A percentile compares a stretch with the other conserved stretches of the same genome.
Conservation (phyloP, 2,888 invertebrate species). For the Drosophila limbata region DNA sequence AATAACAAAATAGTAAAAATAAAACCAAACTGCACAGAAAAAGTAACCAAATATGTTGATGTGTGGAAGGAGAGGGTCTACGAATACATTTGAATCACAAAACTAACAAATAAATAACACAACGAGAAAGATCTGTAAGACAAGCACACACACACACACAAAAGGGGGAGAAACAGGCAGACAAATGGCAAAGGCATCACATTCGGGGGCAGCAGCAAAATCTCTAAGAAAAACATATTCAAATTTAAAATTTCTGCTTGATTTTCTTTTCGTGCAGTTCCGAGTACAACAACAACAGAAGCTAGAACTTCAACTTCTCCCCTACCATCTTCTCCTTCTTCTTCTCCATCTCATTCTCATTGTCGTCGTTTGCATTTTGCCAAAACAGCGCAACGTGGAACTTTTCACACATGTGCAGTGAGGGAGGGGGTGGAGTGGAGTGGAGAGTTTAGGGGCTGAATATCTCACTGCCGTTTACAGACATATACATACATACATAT, state of each 20-base stretch:
- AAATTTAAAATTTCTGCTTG: slow-evolving; percentile 77
- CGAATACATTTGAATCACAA: slow-evolving; percentile 79
- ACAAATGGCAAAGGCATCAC: slow-evolving; percentile 68
- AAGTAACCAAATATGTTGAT: slow-evolving; percentile 39
- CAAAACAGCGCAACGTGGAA: slow-evolving; percentile 77
- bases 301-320: slow-evolving; percentile 9
- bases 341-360: slow-evolving; percentile 23
- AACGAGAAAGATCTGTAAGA: slow-evolving; percentile 64
- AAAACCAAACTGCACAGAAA: slow-evolving; percentile 21
- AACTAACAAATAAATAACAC: slow-evolving; percentile 81
- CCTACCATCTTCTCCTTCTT: not conserved
- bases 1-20: slow-evolving; percentile 26
- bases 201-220: slow-evolving; percentile 14
- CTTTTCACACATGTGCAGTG: slow-evolving; percentile 69
- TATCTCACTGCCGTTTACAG: slow-evolving; percentile 30
- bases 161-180: slow-evolving; percentile 46
- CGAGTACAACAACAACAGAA: slow-evolving; percentile 12
- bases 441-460: slow-evolving; percentile 13
- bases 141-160: slow-evolving; percentile 58
- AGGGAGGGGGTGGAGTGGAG: not conserved
- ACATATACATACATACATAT: slow-evolving; percentile 62
- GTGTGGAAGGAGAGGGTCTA: slow-evolving; percentile 7
- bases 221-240: slow-evolving; percentile 77
- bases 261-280: slow-evolving; percentile 61
- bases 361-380: slow-evolving; percentile 74